phyloP scores from a whole-genome alignment of 2,113 vertebrate genomes.

The Pterocles gutturalis region DNA sequence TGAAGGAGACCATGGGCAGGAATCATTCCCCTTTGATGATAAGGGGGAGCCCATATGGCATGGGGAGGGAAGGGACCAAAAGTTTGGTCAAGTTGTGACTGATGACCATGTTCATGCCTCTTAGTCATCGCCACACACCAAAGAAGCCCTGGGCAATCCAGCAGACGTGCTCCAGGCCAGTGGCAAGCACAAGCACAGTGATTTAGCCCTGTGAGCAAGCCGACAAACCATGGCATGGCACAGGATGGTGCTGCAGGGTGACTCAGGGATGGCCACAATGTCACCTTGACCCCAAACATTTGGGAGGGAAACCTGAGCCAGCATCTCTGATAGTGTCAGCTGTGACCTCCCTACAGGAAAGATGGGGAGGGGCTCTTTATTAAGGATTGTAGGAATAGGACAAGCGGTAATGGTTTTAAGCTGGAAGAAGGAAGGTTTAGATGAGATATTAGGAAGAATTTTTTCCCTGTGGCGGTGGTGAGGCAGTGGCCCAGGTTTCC shows the following conservation, averaged over 20 bases:
- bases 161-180: fast-evolving
- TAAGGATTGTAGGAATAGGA: no score
- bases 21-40: fast-evolving
- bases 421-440: no score
- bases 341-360: no score
- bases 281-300: neutral
- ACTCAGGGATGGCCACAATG: neutral
- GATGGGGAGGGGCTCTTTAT: no score
- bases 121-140: fast-evolving
- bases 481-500: no score
- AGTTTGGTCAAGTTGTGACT: neutral
- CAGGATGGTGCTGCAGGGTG: neutral
- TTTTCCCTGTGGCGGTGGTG: no score
- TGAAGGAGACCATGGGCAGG: neutral
- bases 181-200: neutral
- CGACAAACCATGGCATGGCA: neutral
- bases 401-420: no score
- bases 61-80: neutral
- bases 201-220: fast-evolving
- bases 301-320: neutral
- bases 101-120: no score
- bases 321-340: fast-evolving
- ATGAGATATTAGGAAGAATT: no score
- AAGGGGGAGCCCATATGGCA: fast-evolving
- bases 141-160: neutral